These are phyloP conservation scores for Xanthia togata DNA, from an alignment of 2,888 invertebrate species.

Conservation along the genomic window DNA sequence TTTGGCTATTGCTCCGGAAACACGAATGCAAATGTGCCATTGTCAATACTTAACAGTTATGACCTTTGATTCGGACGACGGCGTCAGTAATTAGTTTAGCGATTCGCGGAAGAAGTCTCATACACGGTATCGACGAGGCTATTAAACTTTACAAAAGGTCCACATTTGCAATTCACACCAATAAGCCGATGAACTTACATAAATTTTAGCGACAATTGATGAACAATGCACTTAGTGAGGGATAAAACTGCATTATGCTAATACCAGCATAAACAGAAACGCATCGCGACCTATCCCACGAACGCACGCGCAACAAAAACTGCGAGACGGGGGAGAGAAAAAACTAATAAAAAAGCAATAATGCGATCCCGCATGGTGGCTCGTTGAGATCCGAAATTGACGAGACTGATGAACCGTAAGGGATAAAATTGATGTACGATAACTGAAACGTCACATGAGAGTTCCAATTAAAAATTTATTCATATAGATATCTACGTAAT, in stretches of 20 bases:
- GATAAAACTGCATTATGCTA: slow-evolving; percentile 87
- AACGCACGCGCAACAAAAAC: slow-evolving; percentile 85
- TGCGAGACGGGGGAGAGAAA: slow-evolving; percentile 84
- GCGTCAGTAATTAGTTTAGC: slow-evolving; percentile 75
- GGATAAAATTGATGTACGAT: slow-evolving; percentile 70
- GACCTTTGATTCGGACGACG: slow-evolving; percentile 80
- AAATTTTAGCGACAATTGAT: slow-evolving; percentile 79
- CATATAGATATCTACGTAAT: slow-evolving; percentile 6
- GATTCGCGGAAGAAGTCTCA: slow-evolving; percentile 78
- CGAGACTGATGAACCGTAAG: slow-evolving; percentile 86
- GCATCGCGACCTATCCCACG: slow-evolving; percentile 88
- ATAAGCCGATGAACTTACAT: slow-evolving; percentile 58
- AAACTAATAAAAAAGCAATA: slow-evolving; percentile 90
- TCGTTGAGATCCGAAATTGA: slow-evolving; percentile 88
- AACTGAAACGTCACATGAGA: slow-evolving; percentile 53
- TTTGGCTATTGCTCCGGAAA: slow-evolving; percentile 85
- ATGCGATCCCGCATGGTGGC: slow-evolving; percentile 89
- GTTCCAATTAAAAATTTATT: slow-evolving; percentile 38
- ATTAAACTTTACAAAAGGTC: slow-evolving; percentile 70
- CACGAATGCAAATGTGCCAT: slow-evolving; percentile 86
- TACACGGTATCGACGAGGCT: slow-evolving; percentile 59
- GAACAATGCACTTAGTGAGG: slow-evolving; percentile 76
- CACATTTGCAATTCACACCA: slow-evolving; percentile 69
- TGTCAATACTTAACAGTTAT: slow-evolving; percentile 82
- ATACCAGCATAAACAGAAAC: slow-evolving; percentile 88